phyloP scores from a whole-genome alignment of 2,797 vertebrate genomes.

The Macropodus opercularis region DNA sequence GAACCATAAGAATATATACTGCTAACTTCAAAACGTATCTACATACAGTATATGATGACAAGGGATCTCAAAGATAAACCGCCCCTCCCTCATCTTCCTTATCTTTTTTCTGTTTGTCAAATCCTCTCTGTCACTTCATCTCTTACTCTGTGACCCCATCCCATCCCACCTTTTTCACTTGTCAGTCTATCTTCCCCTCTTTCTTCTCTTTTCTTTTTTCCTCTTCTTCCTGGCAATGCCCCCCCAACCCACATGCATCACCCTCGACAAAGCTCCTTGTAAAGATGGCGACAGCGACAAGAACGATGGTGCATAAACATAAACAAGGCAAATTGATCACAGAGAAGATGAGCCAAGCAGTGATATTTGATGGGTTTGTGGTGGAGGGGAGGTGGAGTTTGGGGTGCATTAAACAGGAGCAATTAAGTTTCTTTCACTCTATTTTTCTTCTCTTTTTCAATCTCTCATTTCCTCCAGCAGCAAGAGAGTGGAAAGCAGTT shows the following conservation, averaged over 20 bases:
- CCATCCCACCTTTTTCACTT: constrained; percentile 46
- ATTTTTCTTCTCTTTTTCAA: constrained; percentile 40
- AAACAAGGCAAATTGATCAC: constrained; percentile 77
- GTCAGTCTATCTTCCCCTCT: constrained; percentile 48
- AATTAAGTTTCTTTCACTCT: constrained; percentile 61
- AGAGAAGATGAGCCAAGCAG: constrained; percentile 56
- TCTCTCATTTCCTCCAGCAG: constrained; percentile 40
- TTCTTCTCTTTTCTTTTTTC: constrained; percentile 2
- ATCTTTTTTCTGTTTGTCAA: constrained; percentile 42
- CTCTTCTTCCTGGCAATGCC: constrained; percentile 29
- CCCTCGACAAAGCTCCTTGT: constrained; percentile 40
- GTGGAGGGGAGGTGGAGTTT: neutral
- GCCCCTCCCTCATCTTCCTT: constrained; percentile 1
- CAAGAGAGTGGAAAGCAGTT: constrained; percentile 12
- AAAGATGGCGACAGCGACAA: constrained; percentile 66
- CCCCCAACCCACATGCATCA: constrained; percentile 21
- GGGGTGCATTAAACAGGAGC: constrained; percentile 33
- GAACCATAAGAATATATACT: constrained; percentile 9
- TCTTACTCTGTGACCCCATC: constrained; percentile 35
- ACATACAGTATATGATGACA: constrained; percentile 67
- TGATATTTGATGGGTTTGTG: constrained; percentile 8
- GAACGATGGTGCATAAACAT: constrained; percentile 59
- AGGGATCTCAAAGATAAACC: constrained; percentile 58
- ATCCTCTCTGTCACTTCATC: constrained; percentile 42
- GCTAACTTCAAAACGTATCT: constrained; percentile 67